These are phyloP conservation scores for Heterotilapia buettikoferi DNA, from an alignment of 2,113 vertebrate genomes.

Conservation along the genomic window DNA sequence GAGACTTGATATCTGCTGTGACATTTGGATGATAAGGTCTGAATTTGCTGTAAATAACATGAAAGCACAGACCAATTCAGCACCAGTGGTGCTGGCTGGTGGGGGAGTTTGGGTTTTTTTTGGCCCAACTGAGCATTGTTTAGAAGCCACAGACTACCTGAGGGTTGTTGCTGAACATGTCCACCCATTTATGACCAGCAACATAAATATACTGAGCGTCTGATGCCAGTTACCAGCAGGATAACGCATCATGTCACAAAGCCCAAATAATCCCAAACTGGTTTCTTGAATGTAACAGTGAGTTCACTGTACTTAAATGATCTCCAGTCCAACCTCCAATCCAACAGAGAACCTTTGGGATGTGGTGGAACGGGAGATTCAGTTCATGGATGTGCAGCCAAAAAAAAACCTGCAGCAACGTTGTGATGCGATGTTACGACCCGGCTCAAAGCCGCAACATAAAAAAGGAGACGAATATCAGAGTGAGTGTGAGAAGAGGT, in stretches of 20 bases:
- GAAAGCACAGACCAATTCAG: not conserved
- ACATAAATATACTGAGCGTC: not conserved
- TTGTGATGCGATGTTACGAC: too few relatives aligned
- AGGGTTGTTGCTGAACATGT: not conserved
- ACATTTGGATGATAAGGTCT: not conserved
- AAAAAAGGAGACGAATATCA: too few relatives aligned
- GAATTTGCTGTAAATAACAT: not conserved
- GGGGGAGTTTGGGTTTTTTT: accelerated
- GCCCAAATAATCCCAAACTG: not conserved
- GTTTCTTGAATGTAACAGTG: not conserved
- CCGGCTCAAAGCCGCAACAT: too few relatives aligned
- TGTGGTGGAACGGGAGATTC: not conserved
- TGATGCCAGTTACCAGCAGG: not conserved
- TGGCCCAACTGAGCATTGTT: not conserved
- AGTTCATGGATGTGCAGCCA: not conserved
- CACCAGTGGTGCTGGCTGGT: not conserved
- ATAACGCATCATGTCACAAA: not conserved
- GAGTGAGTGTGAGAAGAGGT: too few relatives aligned
- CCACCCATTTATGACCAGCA: not conserved
- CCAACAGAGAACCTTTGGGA: not conserved
- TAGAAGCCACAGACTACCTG: not conserved
- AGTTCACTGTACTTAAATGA: not conserved
- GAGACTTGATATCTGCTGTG: not conserved
- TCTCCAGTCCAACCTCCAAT: not conserved
- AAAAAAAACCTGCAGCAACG: not conserved